phyloP scores from a whole-genome alignment of 2,113 vertebrate genomes.

The Bubo bubo region DNA sequence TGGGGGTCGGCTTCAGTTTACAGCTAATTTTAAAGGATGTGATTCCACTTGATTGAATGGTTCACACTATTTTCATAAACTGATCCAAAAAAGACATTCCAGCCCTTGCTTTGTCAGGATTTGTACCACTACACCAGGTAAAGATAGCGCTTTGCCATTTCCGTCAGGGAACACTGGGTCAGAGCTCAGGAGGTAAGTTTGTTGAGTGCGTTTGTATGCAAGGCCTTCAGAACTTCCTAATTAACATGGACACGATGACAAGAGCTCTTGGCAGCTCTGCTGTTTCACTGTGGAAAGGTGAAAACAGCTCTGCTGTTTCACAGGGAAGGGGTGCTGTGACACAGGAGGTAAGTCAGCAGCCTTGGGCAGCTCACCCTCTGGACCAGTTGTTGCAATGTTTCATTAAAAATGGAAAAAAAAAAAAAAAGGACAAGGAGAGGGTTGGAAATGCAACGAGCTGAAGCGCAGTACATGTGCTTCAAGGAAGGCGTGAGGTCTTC shows the following conservation, averaged over 20 bases:
- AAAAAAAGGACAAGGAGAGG: not conserved
- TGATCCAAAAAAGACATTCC: not conserved
- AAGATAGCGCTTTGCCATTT: not conserved
- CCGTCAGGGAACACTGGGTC: rapidly evolving
- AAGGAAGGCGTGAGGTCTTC: not conserved
- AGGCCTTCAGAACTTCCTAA: not conserved
- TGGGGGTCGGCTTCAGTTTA: not conserved
- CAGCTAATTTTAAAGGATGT: not conserved
- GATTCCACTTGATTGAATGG: not conserved
- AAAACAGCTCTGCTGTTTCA: not conserved
- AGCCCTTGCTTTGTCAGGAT: not conserved
- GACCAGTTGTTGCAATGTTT: rapidly evolving
- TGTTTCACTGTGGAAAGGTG: rapidly evolving
- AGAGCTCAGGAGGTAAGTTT: not conserved
- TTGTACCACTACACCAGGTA: too few species aligned
- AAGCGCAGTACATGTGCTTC: rapidly evolving
- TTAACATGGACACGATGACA: rapidly evolving
- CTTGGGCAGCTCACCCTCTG: rapidly evolving
- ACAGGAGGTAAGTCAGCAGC: not conserved
- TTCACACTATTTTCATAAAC: not conserved
- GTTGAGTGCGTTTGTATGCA: too few species aligned
- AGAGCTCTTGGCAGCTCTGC: not conserved
- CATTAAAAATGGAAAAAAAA: too few species aligned
- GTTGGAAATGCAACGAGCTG: rapidly evolving
- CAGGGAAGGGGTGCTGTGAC: rapidly evolving